Base-by-base conservation (phyloP, 2,113 vertebrate genomes). In the Sceloporus undulatus region DNA sequence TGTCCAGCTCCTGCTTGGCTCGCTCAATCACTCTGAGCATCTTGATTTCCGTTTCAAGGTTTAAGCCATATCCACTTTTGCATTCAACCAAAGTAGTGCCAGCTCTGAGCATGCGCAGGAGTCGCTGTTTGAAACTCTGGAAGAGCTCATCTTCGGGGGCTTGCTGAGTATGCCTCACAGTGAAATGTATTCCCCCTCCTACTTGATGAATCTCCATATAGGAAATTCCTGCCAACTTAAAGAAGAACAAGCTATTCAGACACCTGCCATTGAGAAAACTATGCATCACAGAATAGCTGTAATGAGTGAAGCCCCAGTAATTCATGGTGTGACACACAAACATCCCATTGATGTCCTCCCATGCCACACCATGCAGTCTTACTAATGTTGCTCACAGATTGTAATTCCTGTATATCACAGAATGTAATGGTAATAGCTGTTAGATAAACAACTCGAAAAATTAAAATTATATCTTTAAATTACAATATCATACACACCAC, bases 151-250 rank as follows among this genome's bases (percentile, higher is more conserved):
- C 95, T 86, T 97, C 95, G 0, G 93, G 79, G 4, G 98, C 98
- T 0, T 96, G 94, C 56, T 90, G 96, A 0, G 99, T 99, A 93
- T 96, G 96, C 89, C 98, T 96, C 95, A 99, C 99, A 0, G 99
- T 99, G 80, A 98, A 99, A 95, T 99, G 96, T 92, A 99, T 99
- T 40, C 99, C 99, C 54, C 98, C 99, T 2, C 99, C 99, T 1
- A 98, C 98, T 79, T 95, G 96, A 94, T 99, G 98, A 90, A 99
- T 98, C 1, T 99, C 98, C 99, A 99, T 99, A 77, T 99, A 99
- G 0, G 98, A 96, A 29, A 98, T 98, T 9, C 98, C 99, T 80
- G 98, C 98, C 95, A 99, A 96, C 99, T 99, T 95, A 81, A 77
- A 92, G 1, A 11, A 81, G 87, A 1, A 42, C 48, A 79, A 34